Evolutionary conservation across 2,888 invertebrate genomes (phyloP).

Genomic region (Drosophila maculinotata): DNA sequence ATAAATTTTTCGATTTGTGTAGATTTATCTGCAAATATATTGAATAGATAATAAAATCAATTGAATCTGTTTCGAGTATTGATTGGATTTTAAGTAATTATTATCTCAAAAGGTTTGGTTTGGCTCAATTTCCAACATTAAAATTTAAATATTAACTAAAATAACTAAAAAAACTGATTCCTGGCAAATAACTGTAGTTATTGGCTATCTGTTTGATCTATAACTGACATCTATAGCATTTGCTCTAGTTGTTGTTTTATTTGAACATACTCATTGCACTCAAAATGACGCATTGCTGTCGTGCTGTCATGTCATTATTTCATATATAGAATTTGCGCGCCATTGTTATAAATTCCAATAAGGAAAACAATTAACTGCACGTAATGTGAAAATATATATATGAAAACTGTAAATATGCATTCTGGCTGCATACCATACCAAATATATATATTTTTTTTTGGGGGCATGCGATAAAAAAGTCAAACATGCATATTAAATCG

Average conservation of each 20-base stretch:
- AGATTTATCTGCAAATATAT: no score
- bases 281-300: slow-evolving; percentile 29
- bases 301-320: slow-evolving; percentile 18
- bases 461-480: slow-evolving; percentile 8
- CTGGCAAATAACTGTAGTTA: no score
- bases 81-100: no score
- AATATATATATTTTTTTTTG: slow-evolving; percentile 8
- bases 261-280: background rate
- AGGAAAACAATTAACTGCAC: slow-evolving; percentile 65
- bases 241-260: background rate
- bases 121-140: no score
- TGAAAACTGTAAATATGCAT: slow-evolving; percentile 21
- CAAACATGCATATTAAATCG: slow-evolving; percentile 50
- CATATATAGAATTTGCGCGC: background rate
- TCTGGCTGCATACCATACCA: slow-evolving; percentile 6
- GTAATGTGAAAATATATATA: slow-evolving; percentile 37
- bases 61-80: no score
- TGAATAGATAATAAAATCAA: no score
- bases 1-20: no score
- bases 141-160: no score
- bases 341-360: slow-evolving; percentile 3
- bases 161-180: no score
- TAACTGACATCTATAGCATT: background rate
- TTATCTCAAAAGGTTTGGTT: no score
- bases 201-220: background rate